Conservation (phyloP, 2,113 vertebrate species). For the Panthera leo region DNA sequence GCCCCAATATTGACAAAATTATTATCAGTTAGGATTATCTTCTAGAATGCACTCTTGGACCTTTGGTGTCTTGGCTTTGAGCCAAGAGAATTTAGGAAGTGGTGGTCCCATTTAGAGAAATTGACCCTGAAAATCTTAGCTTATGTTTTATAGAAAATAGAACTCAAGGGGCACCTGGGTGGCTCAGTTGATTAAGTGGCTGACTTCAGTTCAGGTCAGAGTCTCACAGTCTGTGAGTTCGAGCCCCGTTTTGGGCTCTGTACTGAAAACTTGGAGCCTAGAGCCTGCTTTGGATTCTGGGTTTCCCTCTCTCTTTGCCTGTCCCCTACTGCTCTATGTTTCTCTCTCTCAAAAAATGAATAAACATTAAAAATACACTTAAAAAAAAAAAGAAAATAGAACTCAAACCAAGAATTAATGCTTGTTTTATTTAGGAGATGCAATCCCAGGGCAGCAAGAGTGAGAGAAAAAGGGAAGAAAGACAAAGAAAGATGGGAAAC, state of each 20-base stretch:
- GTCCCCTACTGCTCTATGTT: no score
- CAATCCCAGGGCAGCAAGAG: neutral
- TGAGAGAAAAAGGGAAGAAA: neutral
- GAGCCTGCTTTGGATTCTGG: no score
- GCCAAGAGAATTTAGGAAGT: neutral
- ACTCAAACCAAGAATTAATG: constrained; percentile 8
- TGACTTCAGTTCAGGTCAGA: no score
- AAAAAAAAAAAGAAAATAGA: constrained; percentile 24
- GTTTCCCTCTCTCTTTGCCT: no score
- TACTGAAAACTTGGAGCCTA: no score
- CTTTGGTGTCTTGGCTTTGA: neutral
- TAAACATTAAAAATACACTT: no score
- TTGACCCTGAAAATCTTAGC: neutral
- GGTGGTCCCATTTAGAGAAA: neutral
- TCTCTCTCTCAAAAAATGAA: no score
- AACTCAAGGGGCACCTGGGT: neutral
- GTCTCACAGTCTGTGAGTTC: no score
- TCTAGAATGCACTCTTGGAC: neutral
- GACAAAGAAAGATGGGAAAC: neutral
- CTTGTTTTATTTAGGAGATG: constrained; percentile 52
- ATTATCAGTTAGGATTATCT: neutral
- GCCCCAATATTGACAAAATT: neutral
- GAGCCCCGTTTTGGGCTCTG: no score
- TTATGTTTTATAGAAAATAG: constrained; percentile 50
- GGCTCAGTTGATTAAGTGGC: no score